phyloP scores from a whole-genome alignment of 2,888 invertebrate genomes.

The Tetrapedia diversipes region DNA sequence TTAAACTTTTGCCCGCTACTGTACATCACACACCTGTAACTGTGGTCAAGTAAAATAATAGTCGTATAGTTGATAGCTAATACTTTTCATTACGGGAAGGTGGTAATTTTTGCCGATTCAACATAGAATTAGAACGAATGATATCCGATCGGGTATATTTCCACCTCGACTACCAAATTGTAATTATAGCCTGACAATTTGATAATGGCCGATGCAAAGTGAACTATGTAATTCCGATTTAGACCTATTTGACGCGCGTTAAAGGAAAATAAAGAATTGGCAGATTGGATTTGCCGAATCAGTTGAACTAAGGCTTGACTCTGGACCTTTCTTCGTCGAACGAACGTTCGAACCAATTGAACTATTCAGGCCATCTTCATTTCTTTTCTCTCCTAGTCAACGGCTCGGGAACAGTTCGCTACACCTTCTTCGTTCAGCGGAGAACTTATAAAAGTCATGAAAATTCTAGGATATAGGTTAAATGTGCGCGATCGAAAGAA shows the following conservation, averaged over 20 bases:
- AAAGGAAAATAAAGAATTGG: background rate
- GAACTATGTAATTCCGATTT: slow-evolving; percentile 10
- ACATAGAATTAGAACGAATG: too few species aligned
- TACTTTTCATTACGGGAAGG: too few species aligned
- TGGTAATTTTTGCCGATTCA: too few species aligned
- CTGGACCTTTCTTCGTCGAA: slow-evolving; percentile 28
- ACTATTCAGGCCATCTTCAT: slow-evolving; percentile 31
- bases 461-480: too few species aligned
- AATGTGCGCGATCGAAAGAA: too few species aligned
- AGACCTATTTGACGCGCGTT: slow-evolving; percentile 2
- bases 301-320: slow-evolving; percentile 31
- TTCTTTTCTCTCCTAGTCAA: background rate
- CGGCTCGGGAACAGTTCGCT: background rate
- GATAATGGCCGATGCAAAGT: background rate
- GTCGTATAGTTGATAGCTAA: too few species aligned
- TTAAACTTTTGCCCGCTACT: too few species aligned
- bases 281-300: slow-evolving; percentile 39
- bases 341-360: slow-evolving; percentile 36
- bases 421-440: too few species aligned
- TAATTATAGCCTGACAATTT: background rate
- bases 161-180: background rate
- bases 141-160: background rate
- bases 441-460: too few species aligned
- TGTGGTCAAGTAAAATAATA: too few species aligned
- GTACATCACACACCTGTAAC: too few species aligned